Evolutionary conservation across 1,140 invertebrate genomes (phyloP), one percentile per base, ranked within the genome.

Genomic region (Papilio machaon): DNA sequence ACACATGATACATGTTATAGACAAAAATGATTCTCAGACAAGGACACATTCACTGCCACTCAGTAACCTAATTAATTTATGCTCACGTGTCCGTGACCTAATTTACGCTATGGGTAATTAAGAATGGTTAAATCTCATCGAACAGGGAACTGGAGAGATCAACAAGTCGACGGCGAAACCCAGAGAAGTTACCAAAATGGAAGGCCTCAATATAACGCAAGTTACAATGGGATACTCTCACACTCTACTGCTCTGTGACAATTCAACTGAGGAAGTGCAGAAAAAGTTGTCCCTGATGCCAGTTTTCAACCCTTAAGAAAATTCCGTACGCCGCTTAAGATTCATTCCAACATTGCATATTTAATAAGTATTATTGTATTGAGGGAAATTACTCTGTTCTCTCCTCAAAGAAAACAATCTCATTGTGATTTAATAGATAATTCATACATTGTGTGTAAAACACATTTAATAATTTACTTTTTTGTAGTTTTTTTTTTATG

Each of bases 121-220:
- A 64, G 11, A 30, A 11, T 35, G 60, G 23, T 64, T 30, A 13
- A 52, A 9, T 52, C 10, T 13, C 13, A 11, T 47, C 82, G 4
- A 87, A 30, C 89, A 98, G 97, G 98, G 98, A 83, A 97, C 98
- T 84, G 98, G 98, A 13, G 98, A 99, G 85, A 96, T 97, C 89
- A 97, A 97, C 88, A 98, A 98, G 89, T 98, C 98, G 0, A 97
- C 97, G 17, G 97, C 98, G 5, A 96, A 96, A 52, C 98, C 98
- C n/a, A 97, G 98, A 92, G 98, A 99, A 95, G 97, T 98, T 17
- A 97, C 97, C 82, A 96, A 97, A 47, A 94, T 99, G 86, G 97
- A 98, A 73, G 97, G 97, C 60, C 94, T 98, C 43, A 97, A 98
- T 91, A 96, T 99, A 70, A 96, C 97, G 82, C 96, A 97, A 73